A percentile compares a stretch with the other conserved stretches of the same genome.
Conservation (phyloP, 2,888 invertebrate genomes). For the Rhagophthalmus giganteus region DNA sequence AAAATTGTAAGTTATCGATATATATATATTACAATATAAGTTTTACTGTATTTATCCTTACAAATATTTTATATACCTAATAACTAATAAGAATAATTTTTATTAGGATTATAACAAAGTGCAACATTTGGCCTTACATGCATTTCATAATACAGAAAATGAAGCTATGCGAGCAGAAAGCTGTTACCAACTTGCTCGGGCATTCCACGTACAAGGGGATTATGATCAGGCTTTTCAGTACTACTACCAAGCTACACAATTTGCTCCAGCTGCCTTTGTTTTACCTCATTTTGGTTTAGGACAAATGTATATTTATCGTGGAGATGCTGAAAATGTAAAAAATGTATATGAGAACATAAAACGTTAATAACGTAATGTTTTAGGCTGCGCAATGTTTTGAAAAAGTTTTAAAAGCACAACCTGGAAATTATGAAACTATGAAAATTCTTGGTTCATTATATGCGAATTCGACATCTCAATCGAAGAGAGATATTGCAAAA, state of each 20-base stretch:
- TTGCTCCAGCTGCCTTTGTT: conserved; percentile 92
- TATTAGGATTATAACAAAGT: conserved; percentile 89
- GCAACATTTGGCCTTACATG: conserved; percentile 93
- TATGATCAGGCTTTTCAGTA: conserved; percentile 98
- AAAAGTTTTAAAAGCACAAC: conserved; percentile 95
- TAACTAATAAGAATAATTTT: neutral
- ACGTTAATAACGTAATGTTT: no score
- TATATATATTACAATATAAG: no score
- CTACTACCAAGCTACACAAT: conserved; percentile 98
- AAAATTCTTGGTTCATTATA: conserved; percentile 98
- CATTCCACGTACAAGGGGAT: conserved; percentile 93
- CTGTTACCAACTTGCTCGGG: conserved; percentile 95
- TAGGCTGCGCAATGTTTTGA: conserved; percentile 98
- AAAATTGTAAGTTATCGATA: no score
- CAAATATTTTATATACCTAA: conserved; percentile 2
- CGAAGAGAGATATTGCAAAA: conserved; percentile 90
- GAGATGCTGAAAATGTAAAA: conserved; percentile 89
- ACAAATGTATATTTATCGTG: conserved; percentile 98
- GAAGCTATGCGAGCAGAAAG: conserved; percentile 99
- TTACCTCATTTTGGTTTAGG: conserved; percentile 97
- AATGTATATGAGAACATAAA: neutral
- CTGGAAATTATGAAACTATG: conserved; percentile 99
- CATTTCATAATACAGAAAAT: conserved; percentile 98
- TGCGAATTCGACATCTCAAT: conserved; percentile 85
- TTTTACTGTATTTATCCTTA: no score